Conservation (phyloP, 1,140 invertebrate genomes). For the Drosophila willistoni region DNA sequence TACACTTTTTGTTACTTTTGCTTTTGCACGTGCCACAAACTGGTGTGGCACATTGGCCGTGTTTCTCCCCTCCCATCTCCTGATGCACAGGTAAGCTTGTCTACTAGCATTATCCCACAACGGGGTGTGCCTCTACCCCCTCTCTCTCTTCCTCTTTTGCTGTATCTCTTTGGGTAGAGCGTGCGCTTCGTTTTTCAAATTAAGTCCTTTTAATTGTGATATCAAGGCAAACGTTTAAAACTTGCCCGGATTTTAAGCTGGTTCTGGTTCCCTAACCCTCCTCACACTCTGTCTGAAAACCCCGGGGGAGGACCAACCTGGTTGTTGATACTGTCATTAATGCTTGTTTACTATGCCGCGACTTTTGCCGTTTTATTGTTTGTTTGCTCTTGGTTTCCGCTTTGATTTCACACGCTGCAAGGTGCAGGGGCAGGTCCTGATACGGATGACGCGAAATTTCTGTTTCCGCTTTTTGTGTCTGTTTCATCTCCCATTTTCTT, state of each 20-base stretch:
- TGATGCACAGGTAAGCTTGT: constrained; percentile 58
- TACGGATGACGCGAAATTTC: neutral
- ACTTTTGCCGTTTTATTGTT: constrained; percentile 66
- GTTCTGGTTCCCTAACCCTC: constrained; percentile 32
- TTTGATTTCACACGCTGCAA: constrained; percentile 54
- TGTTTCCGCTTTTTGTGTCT: constrained; percentile 15
- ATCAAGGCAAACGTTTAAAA: constrained; percentile 78
- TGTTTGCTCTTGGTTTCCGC: constrained; percentile 65
- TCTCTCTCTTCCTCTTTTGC: constrained; percentile 3
- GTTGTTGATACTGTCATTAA: constrained; percentile 77
- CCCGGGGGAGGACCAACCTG: constrained; percentile 26
- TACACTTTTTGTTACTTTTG: constrained; percentile 63
- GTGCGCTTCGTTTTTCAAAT: constrained; percentile 74
- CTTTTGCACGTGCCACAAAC: constrained; percentile 63
- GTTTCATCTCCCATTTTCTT: neutral
- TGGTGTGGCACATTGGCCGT: constrained; percentile 19
- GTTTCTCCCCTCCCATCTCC: neutral
- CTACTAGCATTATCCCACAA: constrained; percentile 35
- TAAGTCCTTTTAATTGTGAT: constrained; percentile 82
- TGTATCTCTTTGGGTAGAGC: constrained; percentile 20
- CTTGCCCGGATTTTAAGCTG: constrained; percentile 58
- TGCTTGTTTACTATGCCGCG: constrained; percentile 75
- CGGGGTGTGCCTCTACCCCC: constrained; percentile 40
- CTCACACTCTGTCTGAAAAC: neutral
- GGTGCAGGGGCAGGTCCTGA: constrained; percentile 8